Base-by-base conservation (phyloP, 2,797 vertebrate genomes). In the Alosa sapidissima region DNA sequence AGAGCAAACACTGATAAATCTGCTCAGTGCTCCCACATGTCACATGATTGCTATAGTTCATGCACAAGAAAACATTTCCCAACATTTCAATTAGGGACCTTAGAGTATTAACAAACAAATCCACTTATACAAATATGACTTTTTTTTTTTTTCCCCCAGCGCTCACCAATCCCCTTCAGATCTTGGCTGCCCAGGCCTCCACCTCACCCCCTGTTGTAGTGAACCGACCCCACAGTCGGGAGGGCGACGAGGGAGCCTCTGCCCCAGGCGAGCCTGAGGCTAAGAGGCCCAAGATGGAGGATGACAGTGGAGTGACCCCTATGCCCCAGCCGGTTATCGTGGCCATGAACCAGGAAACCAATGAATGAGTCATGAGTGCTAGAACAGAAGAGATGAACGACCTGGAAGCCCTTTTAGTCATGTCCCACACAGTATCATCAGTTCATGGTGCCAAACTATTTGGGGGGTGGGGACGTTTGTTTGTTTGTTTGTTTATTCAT, bases 141-240 rank as follows among this genome's bases (percentile, higher is more conserved):
- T 87, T 36, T 54, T 62, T 52, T 83, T 0, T 62, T 52, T 83
- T 0, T 85, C 54, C 0, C 85, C 54, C 93, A 99, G 98, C 97
- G 89, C 94, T 99, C 81, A 96, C 94, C 87, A 99, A 96, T 85
- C 98, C 98, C 83, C 93, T 99, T 91, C 98, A 99, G 95, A 98
- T 99, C 86, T 92, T 99, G 58, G 98, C 98, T 1, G 95, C 98
- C 82, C 98, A 99, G 93, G 98, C 98, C 14, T 99, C 98, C 89
- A 98, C 97, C 0, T 99, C 98, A 65, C 95, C 97, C 4, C 98
- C 98, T 0, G 97, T 98, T 83, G 93, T 97, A 86, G 96, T 99
- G 91, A 96, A 93, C 91, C 94, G 95, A 81, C 95, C 94, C 13
- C 91, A 94, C 7, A 94, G 93, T 84, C 89, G 93, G 5, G 96